Base-by-base conservation (phyloP, 2,797 vertebrate species). In the Propithecus perrieri region DNA sequence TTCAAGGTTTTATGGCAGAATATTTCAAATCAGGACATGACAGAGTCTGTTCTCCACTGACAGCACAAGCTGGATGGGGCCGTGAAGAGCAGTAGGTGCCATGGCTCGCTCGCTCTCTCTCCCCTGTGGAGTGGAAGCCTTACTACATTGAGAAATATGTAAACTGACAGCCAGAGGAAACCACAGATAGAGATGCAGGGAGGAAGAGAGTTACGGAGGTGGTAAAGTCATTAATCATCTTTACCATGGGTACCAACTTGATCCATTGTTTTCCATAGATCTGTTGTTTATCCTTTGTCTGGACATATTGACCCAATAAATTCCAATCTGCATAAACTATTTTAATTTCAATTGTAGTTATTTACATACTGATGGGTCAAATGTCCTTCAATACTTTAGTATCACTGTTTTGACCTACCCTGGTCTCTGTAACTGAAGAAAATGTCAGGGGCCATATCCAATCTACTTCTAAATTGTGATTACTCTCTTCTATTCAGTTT, bases 371-470 rank as follows among this genome's bases (percentile, higher is more conserved):
- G 14, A n/a, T 88, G 9, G 18, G 86, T 93, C n/a, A 74, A 17
- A 33, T 41, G 9, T 78, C 28, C 46, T 65, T 89, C 67, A 76
- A 18, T 50, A 75, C 61, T 95, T 87, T 78, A 67, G 15, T 50
- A 33, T 79, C 24, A 50, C 50, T 74, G 15, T 9, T 65, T 91
- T 50, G 43, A 89, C 67, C 7, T 74, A 55, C 0, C 4, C 12
- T 65, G 7, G 14, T 72, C 9, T 38, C 9, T 24, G 4, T 15
- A 5, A 22, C 20, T 72, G 89, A 59, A 43, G 18, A 48, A 89
- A 85, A 43, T 63, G 50, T 38, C 2, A 48, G 35, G 1, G 79
- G 22, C 3, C 17, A 24, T 53, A 84, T 22, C 10, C 15, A 61
- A 24, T 9, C 6, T 43, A 43, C 76, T 48, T 71, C 15, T 20